Base-by-base conservation (phyloP, 2,888 invertebrate species). In the Drosophila borealis region DNA sequence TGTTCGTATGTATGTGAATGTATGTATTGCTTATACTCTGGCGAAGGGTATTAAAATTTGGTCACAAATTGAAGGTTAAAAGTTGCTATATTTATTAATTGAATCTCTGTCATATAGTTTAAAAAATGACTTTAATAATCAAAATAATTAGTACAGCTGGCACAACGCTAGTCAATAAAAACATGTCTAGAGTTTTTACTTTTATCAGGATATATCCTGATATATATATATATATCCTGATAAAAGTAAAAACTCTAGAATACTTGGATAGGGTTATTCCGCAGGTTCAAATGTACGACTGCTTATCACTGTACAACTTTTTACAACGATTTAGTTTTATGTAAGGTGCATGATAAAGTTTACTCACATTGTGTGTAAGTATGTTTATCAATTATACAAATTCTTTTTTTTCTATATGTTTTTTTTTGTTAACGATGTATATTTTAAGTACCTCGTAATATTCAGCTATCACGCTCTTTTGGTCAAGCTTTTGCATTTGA, bases 401-500 rank as follows among this genome's bases (percentile, higher is more conserved):
- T 29, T 8, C 8, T 29, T 29, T 8, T 8, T 8, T 29, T 11
- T 41, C 6, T 17, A 9, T 17, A 11, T 54, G n/a, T 17, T 33
- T 4, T 4, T 25, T 4, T 11, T 37, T n/a, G 19, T 41, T 21
- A n/a, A 3, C 9, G 4, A 17, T 44, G 33, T 39, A n/a, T 33
- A 19, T 41, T 21, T 21, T 2, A 45, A 56, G 49, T 45, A 13
- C 33, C 9, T 34, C 14, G 25, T 54, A 44, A 54, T 49, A 10
- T 11, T 21, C n/a, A 41, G 13, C 29, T 34, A 17, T 19, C 10
- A 45, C 19, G 25, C 4, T 39, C 17, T 14, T 33, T 36, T 55
- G 60, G 51, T 19, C 51, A 53, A 64, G 42, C 70, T 63, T 53
- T 50, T 46, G 21, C 14, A 21, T 17, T 34, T 63, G 76, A 74